A percentile compares a stretch with the other conserved stretches of the same genome.
These are phyloP conservation scores for Gephyroberyx darwinii DNA, from an alignment of 2,797 vertebrate genomes.

Conservation along the genomic window DNA sequence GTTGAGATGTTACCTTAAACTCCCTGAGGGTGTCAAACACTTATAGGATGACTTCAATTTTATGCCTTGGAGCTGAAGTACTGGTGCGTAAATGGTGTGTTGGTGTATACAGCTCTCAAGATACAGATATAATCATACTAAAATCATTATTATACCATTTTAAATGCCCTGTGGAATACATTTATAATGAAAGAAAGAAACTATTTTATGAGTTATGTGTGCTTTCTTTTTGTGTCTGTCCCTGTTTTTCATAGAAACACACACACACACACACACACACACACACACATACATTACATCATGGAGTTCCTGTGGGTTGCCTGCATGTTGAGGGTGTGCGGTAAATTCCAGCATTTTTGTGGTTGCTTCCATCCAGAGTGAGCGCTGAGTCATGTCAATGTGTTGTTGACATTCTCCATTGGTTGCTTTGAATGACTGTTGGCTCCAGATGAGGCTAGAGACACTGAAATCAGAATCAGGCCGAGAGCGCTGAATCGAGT, in stretches of 20 bases:
- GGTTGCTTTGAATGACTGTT: constrained; percentile 20
- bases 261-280: not conserved
- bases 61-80: not conserved
- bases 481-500: constrained; percentile 16
- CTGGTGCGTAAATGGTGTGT: not conserved
- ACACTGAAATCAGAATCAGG: constrained; percentile 1
- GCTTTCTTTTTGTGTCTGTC: too few species aligned
- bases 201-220: constrained; percentile 7
- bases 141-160: constrained; percentile 12
- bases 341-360: constrained; percentile 13
- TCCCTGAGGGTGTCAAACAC: not conserved
- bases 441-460: constrained; percentile 25
- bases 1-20: constrained; percentile 2
- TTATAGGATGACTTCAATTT: not conserved
- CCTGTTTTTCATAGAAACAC: not conserved
- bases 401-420: constrained; percentile 19
- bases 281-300: not conserved
- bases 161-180: constrained; percentile 17
- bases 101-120: not conserved
- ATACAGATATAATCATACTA: constrained; percentile 17
- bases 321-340: not conserved
- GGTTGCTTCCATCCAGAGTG: not conserved
- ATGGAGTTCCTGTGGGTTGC: not conserved
- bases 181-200: not conserved
- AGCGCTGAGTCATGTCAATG: constrained; percentile 34